Conservation (phyloP, 2,888 invertebrate species). For the Malachius bipustulatus region DNA sequence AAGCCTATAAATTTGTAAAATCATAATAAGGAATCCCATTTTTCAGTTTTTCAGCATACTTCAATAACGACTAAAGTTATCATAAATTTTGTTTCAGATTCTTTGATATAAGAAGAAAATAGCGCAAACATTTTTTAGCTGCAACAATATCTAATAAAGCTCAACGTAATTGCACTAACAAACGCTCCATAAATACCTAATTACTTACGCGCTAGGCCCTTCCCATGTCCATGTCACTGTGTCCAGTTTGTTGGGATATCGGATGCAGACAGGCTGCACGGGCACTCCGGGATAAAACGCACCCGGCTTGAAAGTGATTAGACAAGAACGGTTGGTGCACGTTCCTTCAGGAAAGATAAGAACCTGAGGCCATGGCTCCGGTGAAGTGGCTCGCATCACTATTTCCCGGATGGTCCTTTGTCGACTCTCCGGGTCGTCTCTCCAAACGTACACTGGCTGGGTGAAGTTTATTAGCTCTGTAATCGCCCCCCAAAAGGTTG, state of each 20-base stretch:
- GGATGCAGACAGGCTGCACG: conserved; percentile 85
- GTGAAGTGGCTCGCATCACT: conserved; percentile 68
- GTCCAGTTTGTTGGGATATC: conserved; percentile 81
- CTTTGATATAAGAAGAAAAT: conserved; percentile 2
- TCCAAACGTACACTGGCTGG: conserved; percentile 88
- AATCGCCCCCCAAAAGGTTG: too few species aligned
- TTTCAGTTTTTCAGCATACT: too few species aligned
- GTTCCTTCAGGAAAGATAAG: conserved; percentile 95
- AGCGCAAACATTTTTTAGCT: background rate
- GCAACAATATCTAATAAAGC: background rate
- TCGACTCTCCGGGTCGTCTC: conserved; percentile 86
- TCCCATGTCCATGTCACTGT: conserved; percentile 93
- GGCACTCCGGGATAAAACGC: conserved; percentile 94
- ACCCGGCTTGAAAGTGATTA: conserved; percentile 83
- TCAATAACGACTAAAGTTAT: too few species aligned
- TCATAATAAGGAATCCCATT: too few species aligned
- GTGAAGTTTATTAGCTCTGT: conserved; percentile 84
- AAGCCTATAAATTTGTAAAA: too few species aligned
- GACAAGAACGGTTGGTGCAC: conserved; percentile 84
- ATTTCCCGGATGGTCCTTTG: conserved; percentile 86
- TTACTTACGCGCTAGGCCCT: conserved; percentile 82
- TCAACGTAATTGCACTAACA: too few species aligned
- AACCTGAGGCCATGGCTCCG: conserved; percentile 84
- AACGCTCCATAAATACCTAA: background rate
- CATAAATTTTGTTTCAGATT: too few species aligned